Evolutionary conservation across 2,888 invertebrate genomes (phyloP).

Genomic region (Ephialtes manifestator): DNA sequence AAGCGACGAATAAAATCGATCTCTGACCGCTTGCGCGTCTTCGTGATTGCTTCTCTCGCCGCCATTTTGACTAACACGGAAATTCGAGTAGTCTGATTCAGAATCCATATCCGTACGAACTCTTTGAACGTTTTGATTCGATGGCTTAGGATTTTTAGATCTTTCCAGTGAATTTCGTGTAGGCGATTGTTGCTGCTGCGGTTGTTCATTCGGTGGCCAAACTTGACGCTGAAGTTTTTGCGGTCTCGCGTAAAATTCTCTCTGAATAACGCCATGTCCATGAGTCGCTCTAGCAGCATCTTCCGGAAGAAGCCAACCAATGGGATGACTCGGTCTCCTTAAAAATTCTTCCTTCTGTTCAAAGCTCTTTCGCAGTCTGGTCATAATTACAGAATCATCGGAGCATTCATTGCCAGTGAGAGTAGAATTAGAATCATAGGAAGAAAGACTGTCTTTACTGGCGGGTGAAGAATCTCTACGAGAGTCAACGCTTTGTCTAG

Average conservation of each 20-base stretch:
- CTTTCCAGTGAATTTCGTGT: conserved; percentile 81
- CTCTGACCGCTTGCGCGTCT: conserved; percentile 71
- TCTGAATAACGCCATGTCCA: conserved; percentile 86
- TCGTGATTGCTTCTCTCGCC: conserved; percentile 65
- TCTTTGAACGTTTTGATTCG: conserved; percentile 86
- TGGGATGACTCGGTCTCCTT: conserved; percentile 90
- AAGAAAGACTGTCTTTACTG: conserved; percentile 90
- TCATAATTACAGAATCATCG: conserved; percentile 91
- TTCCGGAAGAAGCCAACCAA: conserved; percentile 88
- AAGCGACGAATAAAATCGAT: conserved; percentile 75
- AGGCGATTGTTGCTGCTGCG: conserved; percentile 85
- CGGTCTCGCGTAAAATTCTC: conserved; percentile 93
- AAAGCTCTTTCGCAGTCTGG: conserved; percentile 93
- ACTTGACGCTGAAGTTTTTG: conserved; percentile 91
- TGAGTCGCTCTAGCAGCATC: conserved; percentile 81
- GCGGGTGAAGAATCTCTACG: conserved; percentile 89
- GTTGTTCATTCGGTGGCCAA: conserved; percentile 89
- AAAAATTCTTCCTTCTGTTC: conserved; percentile 97
- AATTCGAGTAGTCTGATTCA: conserved; percentile 77
- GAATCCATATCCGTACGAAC: conserved; percentile 86
- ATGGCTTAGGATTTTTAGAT: conserved; percentile 80
- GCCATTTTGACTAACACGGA: conserved; percentile 57
- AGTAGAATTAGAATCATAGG: conserved; percentile 90
- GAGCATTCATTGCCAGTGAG: conserved; percentile 89
- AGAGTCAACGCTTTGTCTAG: conserved; percentile 86